These are phyloP conservation scores for Nasonia longicornis DNA, from an alignment of 1,140 invertebrate genomes.

Conservation along the genomic window DNA sequence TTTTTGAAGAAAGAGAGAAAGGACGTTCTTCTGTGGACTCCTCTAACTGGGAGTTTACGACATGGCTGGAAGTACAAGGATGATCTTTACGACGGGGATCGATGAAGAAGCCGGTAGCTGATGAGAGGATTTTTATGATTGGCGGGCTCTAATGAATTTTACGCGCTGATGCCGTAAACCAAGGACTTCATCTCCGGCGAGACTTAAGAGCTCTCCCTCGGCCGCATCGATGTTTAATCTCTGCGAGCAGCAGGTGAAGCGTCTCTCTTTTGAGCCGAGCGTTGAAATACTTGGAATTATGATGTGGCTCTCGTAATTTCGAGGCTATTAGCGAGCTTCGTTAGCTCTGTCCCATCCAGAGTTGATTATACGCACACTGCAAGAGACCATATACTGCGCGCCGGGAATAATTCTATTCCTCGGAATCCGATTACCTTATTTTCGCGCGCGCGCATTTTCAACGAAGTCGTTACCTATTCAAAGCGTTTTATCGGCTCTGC, in stretches of 20 bases:
- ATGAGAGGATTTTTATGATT: neutral
- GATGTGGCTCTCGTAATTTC: neutral
- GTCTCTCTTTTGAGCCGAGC: neutral
- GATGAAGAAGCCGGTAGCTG: neutral
- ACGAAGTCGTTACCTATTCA: too few relatives aligned
- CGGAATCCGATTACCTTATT: neutral
- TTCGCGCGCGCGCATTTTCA: too few relatives aligned
- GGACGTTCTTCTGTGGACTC: neutral
- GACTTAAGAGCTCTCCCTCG: neutral
- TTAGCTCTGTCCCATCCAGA: neutral
- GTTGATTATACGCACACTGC: neutral
- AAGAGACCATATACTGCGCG: neutral
- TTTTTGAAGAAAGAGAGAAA: too few relatives aligned
- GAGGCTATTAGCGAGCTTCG: neutral
- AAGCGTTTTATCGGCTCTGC: too few relatives aligned
- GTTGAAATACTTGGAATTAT: neutral
- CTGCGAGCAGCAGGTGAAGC: too few relatives aligned
- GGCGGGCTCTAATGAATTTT: too few relatives aligned
- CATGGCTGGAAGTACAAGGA: neutral
- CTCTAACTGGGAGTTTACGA: neutral
- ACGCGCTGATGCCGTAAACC: neutral
- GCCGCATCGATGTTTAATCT: too few relatives aligned
- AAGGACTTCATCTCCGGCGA: neutral
- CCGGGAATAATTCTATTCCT: too few relatives aligned
- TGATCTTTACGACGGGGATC: neutral